Evolutionary conservation across 2,113 vertebrate genomes (phyloP).

Genomic region (Myrmecophaga tridactyla): DNA sequence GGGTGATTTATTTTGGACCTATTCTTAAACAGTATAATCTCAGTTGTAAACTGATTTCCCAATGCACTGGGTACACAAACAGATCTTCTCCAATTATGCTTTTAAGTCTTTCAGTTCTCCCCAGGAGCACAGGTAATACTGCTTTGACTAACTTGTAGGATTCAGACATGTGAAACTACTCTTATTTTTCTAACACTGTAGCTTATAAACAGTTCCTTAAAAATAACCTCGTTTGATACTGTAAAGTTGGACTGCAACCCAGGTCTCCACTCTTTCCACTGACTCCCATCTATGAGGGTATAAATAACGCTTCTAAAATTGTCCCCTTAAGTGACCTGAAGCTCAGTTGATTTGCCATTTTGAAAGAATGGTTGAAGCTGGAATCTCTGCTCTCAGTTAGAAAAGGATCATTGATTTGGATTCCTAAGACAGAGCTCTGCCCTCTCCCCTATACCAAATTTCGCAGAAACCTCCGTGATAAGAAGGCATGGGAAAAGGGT

Average conservation of each 20-base stretch:
- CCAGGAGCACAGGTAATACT: not conserved
- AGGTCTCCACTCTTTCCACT: not conserved
- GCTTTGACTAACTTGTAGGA: not conserved
- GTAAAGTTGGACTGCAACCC: not conserved
- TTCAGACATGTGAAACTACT: not conserved
- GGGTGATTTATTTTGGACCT: not conserved
- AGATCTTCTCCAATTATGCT: not conserved
- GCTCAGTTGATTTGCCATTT: not conserved
- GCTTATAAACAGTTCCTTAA: not conserved
- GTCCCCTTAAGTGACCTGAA: not conserved
- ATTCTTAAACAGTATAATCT: not conserved
- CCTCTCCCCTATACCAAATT: not conserved
- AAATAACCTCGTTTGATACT: not conserved
- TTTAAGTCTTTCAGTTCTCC: not conserved
- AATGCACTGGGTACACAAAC: not conserved
- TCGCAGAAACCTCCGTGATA: not conserved
- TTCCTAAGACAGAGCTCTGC: not conserved
- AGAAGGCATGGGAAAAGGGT: not conserved
- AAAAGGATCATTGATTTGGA: not conserved
- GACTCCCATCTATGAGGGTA: not conserved
- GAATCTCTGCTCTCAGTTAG: not conserved
- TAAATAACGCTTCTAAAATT: not conserved
- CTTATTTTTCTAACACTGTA: not conserved
- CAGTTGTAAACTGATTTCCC: not conserved
- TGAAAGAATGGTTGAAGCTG: not conserved